phyloP scores from a whole-genome alignment of 2,113 vertebrate species.

The Tragelaphus strepsiceros region DNA sequence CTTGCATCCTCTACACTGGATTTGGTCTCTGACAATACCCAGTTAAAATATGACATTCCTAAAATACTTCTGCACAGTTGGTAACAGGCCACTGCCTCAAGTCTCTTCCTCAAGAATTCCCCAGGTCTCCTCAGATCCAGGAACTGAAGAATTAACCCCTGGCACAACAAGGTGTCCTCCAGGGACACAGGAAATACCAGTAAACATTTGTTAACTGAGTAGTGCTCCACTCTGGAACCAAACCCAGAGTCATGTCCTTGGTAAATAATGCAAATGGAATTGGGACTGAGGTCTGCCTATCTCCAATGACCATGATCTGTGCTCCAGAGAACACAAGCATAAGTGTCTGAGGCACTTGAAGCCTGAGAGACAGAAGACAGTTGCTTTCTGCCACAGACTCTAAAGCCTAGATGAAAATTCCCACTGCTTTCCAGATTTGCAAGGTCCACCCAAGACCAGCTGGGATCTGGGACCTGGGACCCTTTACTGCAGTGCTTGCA shows the following conservation, averaged over 20 bases:
- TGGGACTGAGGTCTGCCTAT: background rate
- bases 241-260: background rate
- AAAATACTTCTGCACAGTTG: background rate
- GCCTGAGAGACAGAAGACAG: background rate
- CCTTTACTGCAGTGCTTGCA: background rate
- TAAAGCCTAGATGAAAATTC: background rate
- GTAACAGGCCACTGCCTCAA: background rate
- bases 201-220: background rate
- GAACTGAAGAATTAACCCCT: background rate
- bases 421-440: background rate
- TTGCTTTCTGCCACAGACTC: background rate
- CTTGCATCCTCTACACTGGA: background rate
- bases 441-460: background rate
- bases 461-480: background rate
- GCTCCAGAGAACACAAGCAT: background rate
- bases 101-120: background rate
- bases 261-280: background rate
- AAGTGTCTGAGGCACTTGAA: background rate
- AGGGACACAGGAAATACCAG: background rate
- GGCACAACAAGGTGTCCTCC: background rate
- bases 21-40: background rate
- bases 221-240: background rate
- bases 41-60: background rate
- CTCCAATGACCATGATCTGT: background rate
- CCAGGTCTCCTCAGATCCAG: background rate